A percentile compares a stretch with the other conserved stretches of the same genome.
Evolutionary conservation across 1,140 invertebrate species (phyloP).

Genomic region (Musca vetustissima): DNA sequence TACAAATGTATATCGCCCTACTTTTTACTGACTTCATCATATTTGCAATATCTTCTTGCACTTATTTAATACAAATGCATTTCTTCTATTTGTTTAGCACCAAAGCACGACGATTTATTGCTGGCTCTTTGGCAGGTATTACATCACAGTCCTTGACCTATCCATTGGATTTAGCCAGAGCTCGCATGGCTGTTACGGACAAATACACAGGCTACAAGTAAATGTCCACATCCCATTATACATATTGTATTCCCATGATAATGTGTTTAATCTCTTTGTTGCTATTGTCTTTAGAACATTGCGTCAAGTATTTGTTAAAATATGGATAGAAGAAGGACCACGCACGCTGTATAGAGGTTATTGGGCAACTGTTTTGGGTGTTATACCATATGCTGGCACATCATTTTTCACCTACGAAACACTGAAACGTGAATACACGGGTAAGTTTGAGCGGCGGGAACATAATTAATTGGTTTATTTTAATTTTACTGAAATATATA

Average conservation of each 20-base stretch:
- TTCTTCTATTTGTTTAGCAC: slow-evolving; percentile 36
- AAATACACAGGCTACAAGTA: slow-evolving; percentile 63
- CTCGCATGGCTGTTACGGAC: slow-evolving; percentile 94
- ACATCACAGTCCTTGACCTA: slow-evolving; percentile 94
- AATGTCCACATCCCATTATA: background rate
- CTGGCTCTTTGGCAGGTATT: slow-evolving; percentile 90
- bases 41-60: background rate
- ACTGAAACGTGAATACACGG: slow-evolving; percentile 78
- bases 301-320: slow-evolving; percentile 78
- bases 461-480: too few species aligned
- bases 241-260: background rate
- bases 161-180: slow-evolving; percentile 93
- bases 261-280: slow-evolving; percentile 28
- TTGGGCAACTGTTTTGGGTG: slow-evolving; percentile 87
- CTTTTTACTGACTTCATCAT: background rate
- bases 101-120: slow-evolving; percentile 68
- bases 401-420: slow-evolving; percentile 98
- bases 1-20: background rate
- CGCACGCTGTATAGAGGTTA: slow-evolving; percentile 84
- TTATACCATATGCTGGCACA: slow-evolving; percentile 95
- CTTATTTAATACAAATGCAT: background rate
- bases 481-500: too few species aligned
- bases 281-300: slow-evolving; percentile 45
- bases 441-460: slow-evolving; percentile 60
- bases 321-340: slow-evolving; percentile 79